Base-by-base conservation (phyloP, 1,140 invertebrate species). In the Pseudomyrmex flavicornis region DNA sequence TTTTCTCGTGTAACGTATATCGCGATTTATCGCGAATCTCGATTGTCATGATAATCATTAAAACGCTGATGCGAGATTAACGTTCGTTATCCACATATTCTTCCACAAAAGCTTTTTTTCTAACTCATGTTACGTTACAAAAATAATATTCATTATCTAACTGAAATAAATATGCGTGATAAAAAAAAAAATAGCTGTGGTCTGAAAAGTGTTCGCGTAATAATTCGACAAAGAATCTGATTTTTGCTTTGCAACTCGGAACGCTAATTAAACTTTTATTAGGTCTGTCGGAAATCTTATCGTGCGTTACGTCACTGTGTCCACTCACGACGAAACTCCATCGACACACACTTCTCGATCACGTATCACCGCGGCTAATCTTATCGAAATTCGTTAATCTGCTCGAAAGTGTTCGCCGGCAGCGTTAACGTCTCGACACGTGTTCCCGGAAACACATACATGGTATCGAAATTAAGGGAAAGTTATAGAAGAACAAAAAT, bases 341-440 rank as follows among this genome's bases (percentile, higher is more conserved):
- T 88, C 83, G 87, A 10, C 44, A 17, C 52, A 10, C 61, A 66
- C 46, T 63, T 26, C 35, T 65, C 65, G 76, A 88, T 88, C 85
- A 85, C 84, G 84, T 86, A 88, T 88, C 84, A 52, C 35, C 63
- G 5, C 44, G 10, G 54, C 61, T 89, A 88, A 93, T 93, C 92
- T 93, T 93, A 93, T 93, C 91, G 61, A 83, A 86, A 88, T 90
- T 89, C 63, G 85, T 86, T 89, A 87, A 93, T 92, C 90, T 90
- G 46, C 73, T 82, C 74, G 76, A 82, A 75, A 65, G 26, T 22
- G 52, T 58, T 26, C 48, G 52, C 48, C 20, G 35, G 20, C 46
- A 20, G 26, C 58, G 72, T 15, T 15, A 46, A 68, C 35, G 20
- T 59, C 52, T 54, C 44, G 65, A 46, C 35, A 22, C 7, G 17